A percentile compares a stretch with the other conserved stretches of the same genome.
Conservation (phyloP, 1,140 invertebrate species). For the Drosophila prosaltans region DNA sequence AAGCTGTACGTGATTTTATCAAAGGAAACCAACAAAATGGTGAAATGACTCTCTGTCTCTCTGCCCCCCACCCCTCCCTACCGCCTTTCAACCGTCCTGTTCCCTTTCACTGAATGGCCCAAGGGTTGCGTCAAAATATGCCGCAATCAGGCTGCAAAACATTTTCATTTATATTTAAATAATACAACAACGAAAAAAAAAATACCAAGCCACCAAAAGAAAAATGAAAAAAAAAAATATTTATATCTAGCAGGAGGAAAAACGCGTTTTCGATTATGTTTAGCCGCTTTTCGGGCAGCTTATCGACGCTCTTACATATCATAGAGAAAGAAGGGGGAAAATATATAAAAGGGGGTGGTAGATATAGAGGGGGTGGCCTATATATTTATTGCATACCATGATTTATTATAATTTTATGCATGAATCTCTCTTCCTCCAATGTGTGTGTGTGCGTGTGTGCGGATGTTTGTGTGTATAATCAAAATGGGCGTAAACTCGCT, state of each 20-base stretch:
- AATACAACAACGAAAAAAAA: constrained; percentile 33
- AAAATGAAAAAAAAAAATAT: constrained; percentile 29
- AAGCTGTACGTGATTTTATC: constrained; percentile 80
- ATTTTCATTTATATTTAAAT: constrained; percentile 81
- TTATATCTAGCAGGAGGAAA: constrained; percentile 15
- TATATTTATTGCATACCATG: constrained; percentile 77
- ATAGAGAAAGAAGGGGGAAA: neutral
- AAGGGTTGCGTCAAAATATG: constrained; percentile 78
- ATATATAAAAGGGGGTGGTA: neutral
- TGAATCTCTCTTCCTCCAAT: constrained; percentile 49
- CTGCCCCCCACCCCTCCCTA: neutral
- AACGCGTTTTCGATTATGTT: constrained; percentile 79
- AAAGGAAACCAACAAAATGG: constrained; percentile 65
- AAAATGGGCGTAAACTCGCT: constrained; percentile 51
- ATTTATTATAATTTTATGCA: constrained; percentile 81
- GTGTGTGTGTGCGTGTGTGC: constrained; percentile 2
- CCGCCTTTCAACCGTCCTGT: neutral
- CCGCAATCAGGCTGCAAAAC: constrained; percentile 79
- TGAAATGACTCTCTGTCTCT: constrained; percentile 27
- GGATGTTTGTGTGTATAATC: constrained; percentile 29
- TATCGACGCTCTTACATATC: constrained; percentile 71
- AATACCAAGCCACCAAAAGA: constrained; percentile 10
- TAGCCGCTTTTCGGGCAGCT: constrained; percentile 72
- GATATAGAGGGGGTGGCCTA: constrained; percentile 44
- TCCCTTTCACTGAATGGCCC: constrained; percentile 35